A percentile compares a stretch with the other conserved stretches of the same genome.
These are phyloP conservation scores for Belonocnema kinseyi DNA, from an alignment of 1,140 invertebrate genomes.

Conservation along the genomic window DNA sequence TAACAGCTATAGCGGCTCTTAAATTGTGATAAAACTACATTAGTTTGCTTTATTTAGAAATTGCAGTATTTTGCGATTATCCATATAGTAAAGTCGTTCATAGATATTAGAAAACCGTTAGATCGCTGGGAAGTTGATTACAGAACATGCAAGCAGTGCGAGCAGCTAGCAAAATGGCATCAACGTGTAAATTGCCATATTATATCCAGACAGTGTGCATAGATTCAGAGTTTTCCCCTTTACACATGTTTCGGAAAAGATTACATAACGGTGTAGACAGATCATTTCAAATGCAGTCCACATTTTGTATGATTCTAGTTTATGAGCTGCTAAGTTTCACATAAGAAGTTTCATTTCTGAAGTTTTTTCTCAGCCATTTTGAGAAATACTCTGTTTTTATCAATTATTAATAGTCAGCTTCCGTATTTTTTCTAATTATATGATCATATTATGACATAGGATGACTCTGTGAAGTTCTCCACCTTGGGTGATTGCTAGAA, in stretches of 20 bases:
- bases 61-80: slow-evolving; percentile 10
- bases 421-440: no score
- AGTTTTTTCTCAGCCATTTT: no score
- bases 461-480: no score
- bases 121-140: not conserved
- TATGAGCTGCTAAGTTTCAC: no score
- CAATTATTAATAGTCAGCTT: no score
- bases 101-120: slow-evolving; percentile 27
- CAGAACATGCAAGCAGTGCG: not conserved
- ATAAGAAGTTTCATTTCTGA: no score
- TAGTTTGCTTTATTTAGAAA: not conserved
- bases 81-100: not conserved
- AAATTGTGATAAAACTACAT: not conserved
- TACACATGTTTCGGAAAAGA: not conserved
- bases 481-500: no score
- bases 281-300: no score
- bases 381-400: no score
- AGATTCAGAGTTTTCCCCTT: not conserved
- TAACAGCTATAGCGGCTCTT: not conserved
- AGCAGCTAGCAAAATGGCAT: not conserved
- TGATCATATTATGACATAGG: no score
- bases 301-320: no score
- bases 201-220: slow-evolving; percentile 2
- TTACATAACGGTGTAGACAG: not conserved
- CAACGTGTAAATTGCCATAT: slow-evolving; percentile 10